Evolutionary conservation across 2,888 invertebrate species (phyloP), one percentile per base, ranked within the genome.

Genomic region (Agonopterix subpropinquella): DNA sequence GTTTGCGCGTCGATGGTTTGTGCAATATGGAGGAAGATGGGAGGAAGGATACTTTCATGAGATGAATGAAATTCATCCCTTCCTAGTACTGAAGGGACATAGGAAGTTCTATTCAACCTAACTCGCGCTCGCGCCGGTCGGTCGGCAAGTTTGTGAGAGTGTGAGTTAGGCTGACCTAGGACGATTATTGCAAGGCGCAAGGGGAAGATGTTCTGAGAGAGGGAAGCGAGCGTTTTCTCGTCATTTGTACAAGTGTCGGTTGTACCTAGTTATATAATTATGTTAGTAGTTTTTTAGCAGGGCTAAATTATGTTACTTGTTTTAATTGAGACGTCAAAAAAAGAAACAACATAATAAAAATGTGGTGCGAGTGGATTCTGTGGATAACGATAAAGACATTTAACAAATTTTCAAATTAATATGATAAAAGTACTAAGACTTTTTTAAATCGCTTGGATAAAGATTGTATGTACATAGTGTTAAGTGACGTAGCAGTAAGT

Each of bases 321-420:
- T 75, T 77, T 78, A 80, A 82, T 80, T 84, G 60, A 71, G 70
- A 58, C 65, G 70, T 67, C 70, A 64, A 57, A 59, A 69, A 67
- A 66, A 64, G 64, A 65, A 65, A 28, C 28, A 28, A 28, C 28
- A 28, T 28, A 61, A 59, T 61, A 43, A 11, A 41, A 42, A 42
- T 13, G 28, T 46, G 28, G 83, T 82, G 87, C 80, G 82, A 82
- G 84, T 83, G 86, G 75, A 76, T 76, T 70, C 79, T 77, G 83
- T 84, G 86, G 77, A 75, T 76, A 80, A 78, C 70, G 72, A 78
- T 79, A 79, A 80, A 83, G 88, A 88, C 86, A 81, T 84, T 88
- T 88, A 87, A 88, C 86, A 86, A 88, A 87, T 87, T 87, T 84
- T 85, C 81, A 84, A 85, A 85, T 87, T 79, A 81, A 86, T 84